Evolutionary conservation across 2,113 vertebrate genomes (phyloP).

Genomic region (Gallinago undulata): DNA sequence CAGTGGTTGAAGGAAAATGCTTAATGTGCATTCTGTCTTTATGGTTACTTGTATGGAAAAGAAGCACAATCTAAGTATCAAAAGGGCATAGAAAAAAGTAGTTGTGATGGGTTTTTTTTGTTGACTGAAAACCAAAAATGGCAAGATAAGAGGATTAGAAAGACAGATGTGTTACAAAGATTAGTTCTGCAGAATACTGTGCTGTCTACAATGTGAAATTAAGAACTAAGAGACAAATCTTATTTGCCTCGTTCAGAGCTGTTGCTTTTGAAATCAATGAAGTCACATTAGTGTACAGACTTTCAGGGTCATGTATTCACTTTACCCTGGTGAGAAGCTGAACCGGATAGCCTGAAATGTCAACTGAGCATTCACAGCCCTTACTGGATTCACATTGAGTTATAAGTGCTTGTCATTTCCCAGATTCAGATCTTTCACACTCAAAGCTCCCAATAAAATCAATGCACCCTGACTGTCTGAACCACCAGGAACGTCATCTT

Average conservation of each 20-base stretch:
- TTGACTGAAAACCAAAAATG: neutral
- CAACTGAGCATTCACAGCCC: neutral
- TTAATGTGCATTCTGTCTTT: neutral
- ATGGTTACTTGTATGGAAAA: neutral
- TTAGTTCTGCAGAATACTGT: neutral
- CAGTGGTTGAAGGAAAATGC: neutral
- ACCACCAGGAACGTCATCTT: neutral
- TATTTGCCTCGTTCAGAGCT: neutral
- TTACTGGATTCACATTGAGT: constrained; percentile 16
- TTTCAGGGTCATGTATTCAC: neutral
- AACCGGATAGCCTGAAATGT: constrained; percentile 9
- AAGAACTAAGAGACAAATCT: neutral
- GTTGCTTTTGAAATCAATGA: constrained; percentile 19
- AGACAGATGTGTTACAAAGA: neutral
- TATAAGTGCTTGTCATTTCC: neutral
- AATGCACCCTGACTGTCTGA: neutral
- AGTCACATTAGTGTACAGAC: neutral
- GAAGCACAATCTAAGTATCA: neutral
- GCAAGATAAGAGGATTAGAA: neutral
- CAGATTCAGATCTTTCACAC: neutral
- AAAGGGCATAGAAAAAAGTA: neutral
- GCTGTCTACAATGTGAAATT: neutral
- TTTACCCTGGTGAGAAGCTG: neutral
- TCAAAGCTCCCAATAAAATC: neutral
- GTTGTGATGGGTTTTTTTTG: neutral